A percentile compares a stretch with the other conserved stretches of the same genome.
Conservation (phyloP, 2,888 invertebrate species). For the Cecidostiba fungosa region DNA sequence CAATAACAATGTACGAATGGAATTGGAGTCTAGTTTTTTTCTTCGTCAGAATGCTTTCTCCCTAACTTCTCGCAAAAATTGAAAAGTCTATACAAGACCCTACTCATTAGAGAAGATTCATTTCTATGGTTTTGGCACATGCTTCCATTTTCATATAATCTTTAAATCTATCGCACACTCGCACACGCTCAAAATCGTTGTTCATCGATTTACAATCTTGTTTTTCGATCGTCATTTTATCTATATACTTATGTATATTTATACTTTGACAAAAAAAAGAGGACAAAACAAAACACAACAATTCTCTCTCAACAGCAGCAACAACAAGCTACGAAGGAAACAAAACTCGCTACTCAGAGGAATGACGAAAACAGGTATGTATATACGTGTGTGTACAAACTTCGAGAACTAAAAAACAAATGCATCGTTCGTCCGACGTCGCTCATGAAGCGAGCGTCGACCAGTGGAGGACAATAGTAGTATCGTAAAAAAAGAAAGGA, state of each 20-base stretch:
- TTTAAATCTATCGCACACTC: constrained; percentile 29
- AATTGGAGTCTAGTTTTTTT: constrained; percentile 48
- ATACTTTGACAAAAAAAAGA: not conserved
- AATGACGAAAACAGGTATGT: constrained; percentile 49
- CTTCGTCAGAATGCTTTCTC: constrained; percentile 17
- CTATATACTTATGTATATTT: not conserved
- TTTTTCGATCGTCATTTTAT: not conserved
- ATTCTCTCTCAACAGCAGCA: not conserved
- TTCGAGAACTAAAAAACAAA: constrained; percentile 21
- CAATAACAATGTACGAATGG: constrained; percentile 46
- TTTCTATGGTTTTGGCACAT: constrained; percentile 59
- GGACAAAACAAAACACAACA: constrained; percentile 40
- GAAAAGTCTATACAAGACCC: constrained; percentile 24
- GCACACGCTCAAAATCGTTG: constrained; percentile 48
- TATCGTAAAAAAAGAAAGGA: constrained; percentile 5
- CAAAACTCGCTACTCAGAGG: constrained; percentile 23
- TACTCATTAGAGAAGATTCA: not conserved
- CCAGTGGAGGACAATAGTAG: not conserved
- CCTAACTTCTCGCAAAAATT: constrained; percentile 13
- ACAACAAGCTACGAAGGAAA: not conserved
- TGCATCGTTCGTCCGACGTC: constrained; percentile 26
- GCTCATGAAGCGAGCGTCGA: not conserved
- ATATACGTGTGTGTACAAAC: not conserved
- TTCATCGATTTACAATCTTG: constrained; percentile 45
- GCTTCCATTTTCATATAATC: constrained; percentile 23